phyloP scores from a whole-genome alignment of 1,140 invertebrate species.

The Homarus americanus region DNA sequence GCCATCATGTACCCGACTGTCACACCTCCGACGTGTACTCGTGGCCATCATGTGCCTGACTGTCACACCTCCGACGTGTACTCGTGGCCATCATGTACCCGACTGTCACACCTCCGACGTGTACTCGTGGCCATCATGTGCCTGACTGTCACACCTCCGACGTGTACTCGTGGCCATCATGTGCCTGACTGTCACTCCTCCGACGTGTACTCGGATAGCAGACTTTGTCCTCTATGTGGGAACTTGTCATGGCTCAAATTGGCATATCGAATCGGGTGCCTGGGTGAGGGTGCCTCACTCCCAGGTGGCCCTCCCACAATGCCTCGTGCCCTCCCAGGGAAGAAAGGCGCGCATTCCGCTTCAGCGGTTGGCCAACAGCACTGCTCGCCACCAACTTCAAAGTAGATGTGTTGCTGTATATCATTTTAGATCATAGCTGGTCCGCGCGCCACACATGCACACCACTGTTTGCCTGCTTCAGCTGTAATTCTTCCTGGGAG shows the following conservation, averaged over 20 bases:
- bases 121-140: too few species aligned
- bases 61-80: too few species aligned
- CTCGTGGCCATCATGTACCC: too few species aligned
- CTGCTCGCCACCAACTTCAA: slow-evolving; percentile 35
- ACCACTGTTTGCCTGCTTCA: slow-evolving; percentile 39
- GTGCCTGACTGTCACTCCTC: neutral
- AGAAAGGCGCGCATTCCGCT: slow-evolving; percentile 37
- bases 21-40: too few species aligned
- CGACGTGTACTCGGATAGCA: neutral
- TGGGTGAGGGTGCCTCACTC: slow-evolving; percentile 40
- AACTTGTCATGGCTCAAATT: slow-evolving; percentile 55
- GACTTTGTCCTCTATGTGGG: slow-evolving; percentile 38
- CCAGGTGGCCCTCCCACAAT: slow-evolving; percentile 62
- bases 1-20: too few species aligned
- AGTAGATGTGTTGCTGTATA: slow-evolving; percentile 48
- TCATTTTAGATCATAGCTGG: slow-evolving; percentile 29
- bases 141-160: too few species aligned
- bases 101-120: too few species aligned
- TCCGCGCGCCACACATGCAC: slow-evolving; percentile 17
- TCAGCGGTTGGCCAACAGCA: slow-evolving; percentile 39
- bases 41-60: too few species aligned
- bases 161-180: neutral
- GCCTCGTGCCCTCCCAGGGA: slow-evolving; percentile 33
- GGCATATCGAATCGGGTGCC: slow-evolving; percentile 55
- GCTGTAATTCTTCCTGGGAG: slow-evolving; percentile 66